These are phyloP conservation scores for Ivindomyrus marchei DNA, from an alignment of 2,113 vertebrate species.

Conservation along the genomic window DNA sequence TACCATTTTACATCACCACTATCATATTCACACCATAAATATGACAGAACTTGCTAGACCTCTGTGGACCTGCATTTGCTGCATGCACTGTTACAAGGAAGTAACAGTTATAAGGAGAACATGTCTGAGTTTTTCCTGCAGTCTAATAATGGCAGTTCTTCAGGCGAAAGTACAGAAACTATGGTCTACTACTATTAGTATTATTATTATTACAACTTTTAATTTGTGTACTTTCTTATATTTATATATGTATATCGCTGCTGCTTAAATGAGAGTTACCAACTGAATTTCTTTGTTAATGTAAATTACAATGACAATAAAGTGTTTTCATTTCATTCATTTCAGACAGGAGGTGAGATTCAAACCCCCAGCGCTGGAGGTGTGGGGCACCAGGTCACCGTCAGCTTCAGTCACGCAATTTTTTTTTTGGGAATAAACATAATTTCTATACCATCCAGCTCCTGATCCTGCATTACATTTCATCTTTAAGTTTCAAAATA, in stretches of 20 bases:
- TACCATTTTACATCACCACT: neutral
- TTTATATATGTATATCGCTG: too few species aligned
- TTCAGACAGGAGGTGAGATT: neutral
- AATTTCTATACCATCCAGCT: neutral
- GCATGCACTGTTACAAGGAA: neutral
- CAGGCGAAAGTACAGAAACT: neutral
- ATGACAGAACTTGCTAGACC: neutral
- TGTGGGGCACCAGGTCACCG: neutral
- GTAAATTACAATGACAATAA: too few species aligned
- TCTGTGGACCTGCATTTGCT: neutral
- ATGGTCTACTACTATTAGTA: neutral
- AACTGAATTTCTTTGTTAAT: too few species aligned
- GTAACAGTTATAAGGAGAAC: neutral
- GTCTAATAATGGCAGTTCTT: neutral
- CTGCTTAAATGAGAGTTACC: too few species aligned
- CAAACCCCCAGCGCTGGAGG: neutral
- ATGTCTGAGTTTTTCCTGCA: neutral
- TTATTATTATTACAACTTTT: too few species aligned
- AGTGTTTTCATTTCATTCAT: too few species aligned
- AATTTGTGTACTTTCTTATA: too few species aligned
- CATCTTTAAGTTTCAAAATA: neutral
- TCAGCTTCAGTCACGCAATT: neutral
- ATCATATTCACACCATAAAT: neutral
- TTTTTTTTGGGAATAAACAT: neutral
- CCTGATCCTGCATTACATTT: neutral